These are phyloP conservation scores for Apis florea DNA, from an alignment of 1,140 invertebrate species.

Conservation along the genomic window DNA sequence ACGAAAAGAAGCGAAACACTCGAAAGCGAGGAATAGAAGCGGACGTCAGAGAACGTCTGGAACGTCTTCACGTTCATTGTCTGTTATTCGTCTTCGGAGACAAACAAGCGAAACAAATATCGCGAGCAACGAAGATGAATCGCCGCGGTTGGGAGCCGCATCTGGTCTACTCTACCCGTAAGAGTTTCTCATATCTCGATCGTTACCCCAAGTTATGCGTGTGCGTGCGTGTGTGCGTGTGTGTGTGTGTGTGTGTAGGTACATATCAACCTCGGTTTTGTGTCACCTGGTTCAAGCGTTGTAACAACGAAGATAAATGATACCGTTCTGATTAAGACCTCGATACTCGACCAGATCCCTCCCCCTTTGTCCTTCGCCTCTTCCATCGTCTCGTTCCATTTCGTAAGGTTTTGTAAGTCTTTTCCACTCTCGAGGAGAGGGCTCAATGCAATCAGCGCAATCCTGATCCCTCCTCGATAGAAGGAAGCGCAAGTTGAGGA, in stretches of 20 bases:
- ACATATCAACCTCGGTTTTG: slow-evolving; percentile 41
- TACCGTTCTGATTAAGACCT: slow-evolving; percentile 55
- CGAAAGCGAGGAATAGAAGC: neutral
- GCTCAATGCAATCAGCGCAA: slow-evolving; percentile 12
- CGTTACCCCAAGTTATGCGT: slow-evolving; percentile 27
- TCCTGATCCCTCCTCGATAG: slow-evolving; percentile 33
- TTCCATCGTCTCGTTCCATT: slow-evolving; percentile 13
- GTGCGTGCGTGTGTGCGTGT: neutral
- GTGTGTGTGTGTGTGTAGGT: neutral
- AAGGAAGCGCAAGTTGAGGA: neutral
- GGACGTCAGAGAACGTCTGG: neutral
- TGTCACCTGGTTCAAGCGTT: slow-evolving; percentile 51
- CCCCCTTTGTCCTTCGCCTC: neutral
- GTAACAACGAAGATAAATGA: slow-evolving; percentile 55
- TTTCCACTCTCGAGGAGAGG: neutral
- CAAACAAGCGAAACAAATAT: slow-evolving; percentile 51
- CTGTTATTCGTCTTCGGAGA: slow-evolving; percentile 40
- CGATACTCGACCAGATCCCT: slow-evolving; percentile 11
- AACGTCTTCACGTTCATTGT: slow-evolving; percentile 13
- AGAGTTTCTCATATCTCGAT: slow-evolving; percentile 54
- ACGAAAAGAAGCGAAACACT: neutral
- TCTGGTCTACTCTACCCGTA: slow-evolving; percentile 40
- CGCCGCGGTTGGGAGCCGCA: slow-evolving; percentile 37
- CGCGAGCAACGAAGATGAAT: slow-evolving; percentile 49
- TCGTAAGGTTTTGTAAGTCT: slow-evolving; percentile 19